Conservation (phyloP, 2,888 invertebrate genomes). For the Pocota personata region DNA sequence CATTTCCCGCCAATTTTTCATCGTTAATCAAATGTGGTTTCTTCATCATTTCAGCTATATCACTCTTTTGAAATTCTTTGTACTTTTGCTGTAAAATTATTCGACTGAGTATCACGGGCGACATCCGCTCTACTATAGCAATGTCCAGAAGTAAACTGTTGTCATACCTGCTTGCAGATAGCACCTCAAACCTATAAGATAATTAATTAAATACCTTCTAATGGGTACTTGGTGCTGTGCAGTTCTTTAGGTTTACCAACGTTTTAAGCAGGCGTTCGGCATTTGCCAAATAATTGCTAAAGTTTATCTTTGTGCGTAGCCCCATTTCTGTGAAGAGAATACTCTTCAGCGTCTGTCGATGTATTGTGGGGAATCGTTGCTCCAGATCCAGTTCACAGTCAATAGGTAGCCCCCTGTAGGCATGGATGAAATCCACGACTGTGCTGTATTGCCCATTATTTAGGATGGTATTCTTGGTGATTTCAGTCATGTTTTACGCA, state of each 20-base stretch:
- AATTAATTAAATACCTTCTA: not conserved
- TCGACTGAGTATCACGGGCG: conserved; percentile 79
- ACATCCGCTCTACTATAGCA: conserved; percentile 76
- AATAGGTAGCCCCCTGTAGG: conserved; percentile 84
- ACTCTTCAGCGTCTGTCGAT: conserved; percentile 86
- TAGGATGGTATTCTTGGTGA: conserved; percentile 76
- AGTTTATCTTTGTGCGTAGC: conserved; percentile 86
- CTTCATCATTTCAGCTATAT: conserved; percentile 78
- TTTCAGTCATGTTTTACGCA: conserved; percentile 54
- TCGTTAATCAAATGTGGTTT: conserved; percentile 80
- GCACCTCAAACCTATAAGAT: conserved; percentile 75
- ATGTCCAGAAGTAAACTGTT: conserved; percentile 78
- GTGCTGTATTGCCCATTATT: conserved; percentile 75
- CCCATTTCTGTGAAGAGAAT: conserved; percentile 88
- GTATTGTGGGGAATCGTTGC: conserved; percentile 85
- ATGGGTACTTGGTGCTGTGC: not conserved
- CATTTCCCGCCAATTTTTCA: conserved; percentile 78
- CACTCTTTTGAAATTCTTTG: conserved; percentile 76
- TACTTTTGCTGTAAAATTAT: conserved; percentile 79
- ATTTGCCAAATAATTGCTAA: conserved; percentile 85
- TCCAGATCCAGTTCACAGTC: conserved; percentile 86
- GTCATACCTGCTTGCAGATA: conserved; percentile 68
- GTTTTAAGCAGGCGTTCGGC: conserved; percentile 84
- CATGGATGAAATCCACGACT: conserved; percentile 83
- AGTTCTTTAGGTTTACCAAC: conserved; percentile 74